Percentiles rank a stretch among this genome's conserved stretches.
Evolutionary conservation across 2,113 vertebrate genomes (phyloP).

Genomic region (Lampris megalopsis): DNA sequence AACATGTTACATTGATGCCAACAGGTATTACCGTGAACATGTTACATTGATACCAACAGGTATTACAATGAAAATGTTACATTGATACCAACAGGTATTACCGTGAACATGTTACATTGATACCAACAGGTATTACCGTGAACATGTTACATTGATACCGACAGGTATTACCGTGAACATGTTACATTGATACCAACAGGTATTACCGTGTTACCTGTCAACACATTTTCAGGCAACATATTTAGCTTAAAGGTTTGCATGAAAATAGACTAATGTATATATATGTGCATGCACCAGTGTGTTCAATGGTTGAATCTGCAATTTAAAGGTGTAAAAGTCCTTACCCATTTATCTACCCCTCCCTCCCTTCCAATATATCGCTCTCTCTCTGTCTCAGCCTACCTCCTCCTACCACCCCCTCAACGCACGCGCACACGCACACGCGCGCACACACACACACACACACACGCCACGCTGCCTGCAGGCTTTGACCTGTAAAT

Average conservation of each 20-base stretch:
- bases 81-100: too few species aligned
- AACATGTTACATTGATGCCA: too few species aligned
- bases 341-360: conserved; percentile 1
- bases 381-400: not conserved
- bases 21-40: too few species aligned
- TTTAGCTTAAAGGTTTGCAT: conserved; percentile 28
- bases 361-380: not conserved
- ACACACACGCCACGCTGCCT: conserved; percentile 65
- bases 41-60: too few species aligned
- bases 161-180: too few species aligned
- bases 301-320: conserved; percentile 6
- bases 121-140: too few species aligned
- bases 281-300: conserved; percentile 12
- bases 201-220: conserved; percentile 4
- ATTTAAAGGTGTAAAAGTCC: conserved; percentile 17
- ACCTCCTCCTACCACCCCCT: not conserved
- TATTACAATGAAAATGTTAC: too few species aligned
- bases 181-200: not conserved
- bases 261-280: not conserved
- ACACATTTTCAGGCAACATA: conserved; percentile 39
- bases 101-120: too few species aligned
- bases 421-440: conserved; percentile 4
- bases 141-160: too few species aligned
- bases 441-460: conserved; percentile 30
- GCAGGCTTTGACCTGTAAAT: conserved; percentile 87